Conservation (phyloP, 2,113 vertebrate species). For the Amblyornis subalaris region DNA sequence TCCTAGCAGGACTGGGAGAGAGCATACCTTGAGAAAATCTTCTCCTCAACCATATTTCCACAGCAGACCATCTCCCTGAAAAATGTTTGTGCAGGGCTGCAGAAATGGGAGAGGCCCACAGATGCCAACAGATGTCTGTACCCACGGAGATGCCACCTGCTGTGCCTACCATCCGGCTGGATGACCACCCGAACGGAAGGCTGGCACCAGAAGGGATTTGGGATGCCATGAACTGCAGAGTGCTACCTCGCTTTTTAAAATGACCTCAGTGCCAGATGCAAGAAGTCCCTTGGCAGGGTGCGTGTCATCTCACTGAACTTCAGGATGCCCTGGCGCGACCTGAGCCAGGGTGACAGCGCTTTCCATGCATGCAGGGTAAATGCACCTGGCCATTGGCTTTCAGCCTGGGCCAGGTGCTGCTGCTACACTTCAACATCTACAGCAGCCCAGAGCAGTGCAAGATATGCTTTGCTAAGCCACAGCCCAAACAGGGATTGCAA, state of each 20-base stretch:
- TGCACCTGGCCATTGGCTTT: background rate
- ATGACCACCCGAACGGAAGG: background rate
- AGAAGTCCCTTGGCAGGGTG: background rate
- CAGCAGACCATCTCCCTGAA: background rate
- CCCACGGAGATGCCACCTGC: background rate
- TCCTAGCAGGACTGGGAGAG: background rate
- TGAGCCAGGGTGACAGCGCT: background rate
- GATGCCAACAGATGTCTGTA: background rate
- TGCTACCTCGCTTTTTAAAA: background rate
- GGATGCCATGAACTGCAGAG: background rate
- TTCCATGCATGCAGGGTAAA: background rate
- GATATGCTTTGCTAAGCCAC: background rate
- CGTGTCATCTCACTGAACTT: background rate
- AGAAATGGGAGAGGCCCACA: background rate
- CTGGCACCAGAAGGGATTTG: background rate
- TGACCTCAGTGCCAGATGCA: background rate
- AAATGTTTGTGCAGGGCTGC: background rate
- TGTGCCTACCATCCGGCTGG: rapidly evolving
- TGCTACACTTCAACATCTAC: background rate
- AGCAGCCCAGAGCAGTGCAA: background rate
- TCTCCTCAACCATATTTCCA: background rate
- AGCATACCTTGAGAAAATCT: background rate
- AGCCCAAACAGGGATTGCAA: background rate
- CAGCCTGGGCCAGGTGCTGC: background rate
- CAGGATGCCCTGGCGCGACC: rapidly evolving